Conservation (phyloP, 2,797 vertebrate genomes). For the Tiaroga cobitis region DNA sequence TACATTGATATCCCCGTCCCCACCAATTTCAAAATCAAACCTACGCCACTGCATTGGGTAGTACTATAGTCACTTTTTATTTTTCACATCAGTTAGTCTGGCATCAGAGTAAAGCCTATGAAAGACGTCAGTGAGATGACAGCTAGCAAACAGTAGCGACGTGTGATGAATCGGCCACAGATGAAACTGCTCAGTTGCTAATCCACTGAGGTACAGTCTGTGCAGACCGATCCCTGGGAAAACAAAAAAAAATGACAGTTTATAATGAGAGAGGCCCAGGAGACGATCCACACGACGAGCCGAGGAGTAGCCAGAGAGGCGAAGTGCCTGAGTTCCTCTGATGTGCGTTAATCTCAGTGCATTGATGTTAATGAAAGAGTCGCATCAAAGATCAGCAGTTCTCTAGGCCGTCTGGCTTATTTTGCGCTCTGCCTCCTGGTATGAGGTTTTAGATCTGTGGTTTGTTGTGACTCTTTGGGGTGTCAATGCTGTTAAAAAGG, state of each 20-base stretch:
- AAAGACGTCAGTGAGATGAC: conserved; percentile 43
- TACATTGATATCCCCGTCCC: too few species aligned
- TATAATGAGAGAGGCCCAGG: conserved; percentile 50
- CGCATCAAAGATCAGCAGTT: conserved; percentile 25
- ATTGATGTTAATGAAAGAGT: conserved; percentile 53
- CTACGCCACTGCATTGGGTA: too few species aligned
- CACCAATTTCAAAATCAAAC: too few species aligned
- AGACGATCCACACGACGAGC: conserved; percentile 56
- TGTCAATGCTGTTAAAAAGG: conserved; percentile 50
- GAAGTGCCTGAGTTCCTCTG: conserved; percentile 41
- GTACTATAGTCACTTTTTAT: not conserved
- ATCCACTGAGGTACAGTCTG: conserved; percentile 60
- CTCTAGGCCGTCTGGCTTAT: conserved; percentile 14
- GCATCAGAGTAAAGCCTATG: conserved; percentile 46
- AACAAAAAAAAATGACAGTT: conserved; percentile 65
- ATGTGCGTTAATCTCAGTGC: conserved; percentile 36
- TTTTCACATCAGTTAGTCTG: conserved; percentile 44
- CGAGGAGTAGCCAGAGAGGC: conserved; percentile 57
- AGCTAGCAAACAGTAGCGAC: conserved; percentile 45
- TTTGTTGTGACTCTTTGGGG: conserved; percentile 5
- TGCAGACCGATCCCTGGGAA: conserved; percentile 63
- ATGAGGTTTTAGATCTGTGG: conserved; percentile 34
- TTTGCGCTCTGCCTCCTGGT: conserved; percentile 16
- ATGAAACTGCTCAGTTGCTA: conserved; percentile 54
- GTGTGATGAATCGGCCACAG: conserved; percentile 38